Evolutionary conservation across 2,888 invertebrate genomes (phyloP), one percentile per base, ranked within the genome.

Genomic region (Epinotia demarniana): DNA sequence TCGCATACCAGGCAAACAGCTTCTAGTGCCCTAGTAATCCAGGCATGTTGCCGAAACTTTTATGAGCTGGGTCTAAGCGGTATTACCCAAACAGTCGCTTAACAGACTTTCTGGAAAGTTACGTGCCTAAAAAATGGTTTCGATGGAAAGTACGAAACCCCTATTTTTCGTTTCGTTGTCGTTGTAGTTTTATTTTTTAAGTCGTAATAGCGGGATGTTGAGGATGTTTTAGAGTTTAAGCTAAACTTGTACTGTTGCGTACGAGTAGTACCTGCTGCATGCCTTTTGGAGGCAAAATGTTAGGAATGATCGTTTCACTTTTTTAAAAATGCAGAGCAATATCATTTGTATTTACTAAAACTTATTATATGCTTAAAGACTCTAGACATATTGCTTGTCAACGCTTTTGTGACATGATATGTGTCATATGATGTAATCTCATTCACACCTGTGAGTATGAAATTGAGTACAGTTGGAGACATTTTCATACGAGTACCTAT

Each of bases 81-180:
- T 64, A 64, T 64, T 64, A 66, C 72, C 58, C 49, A 57, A 72
- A 72, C 58, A 60, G 49, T 72, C 18, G 19, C 58, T 49, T 53
- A 43, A 39, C 49, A 19, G 16, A 66, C 33, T 57, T 64, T 66
- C n/a, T 11, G 33, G 33, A 66, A 64, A 66, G 46, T 72, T 64
- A 58, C 64, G 49, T 27, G 16, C 64, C 64, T 33, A 49, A 58
- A 72, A 58, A 66, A 23, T 58, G 43, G n/a, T 27, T 61, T 61
- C 19, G 58, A 60, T 19, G 58, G 12, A 12, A 69, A 27, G 23
- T 60, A 58, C 27, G 8, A 69, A 46, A 68, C 46, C 27, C 27
- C 18, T 64, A 63, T 9, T 27, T 27, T 27, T 27, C 23, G 23
- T 27, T 27, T 27, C 23, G 23, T 27, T 27, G 23, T 27, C 23